These are phyloP conservation scores for Ametastegia equiseti DNA, from an alignment of 2,888 invertebrate species.

Conservation along the genomic window DNA sequence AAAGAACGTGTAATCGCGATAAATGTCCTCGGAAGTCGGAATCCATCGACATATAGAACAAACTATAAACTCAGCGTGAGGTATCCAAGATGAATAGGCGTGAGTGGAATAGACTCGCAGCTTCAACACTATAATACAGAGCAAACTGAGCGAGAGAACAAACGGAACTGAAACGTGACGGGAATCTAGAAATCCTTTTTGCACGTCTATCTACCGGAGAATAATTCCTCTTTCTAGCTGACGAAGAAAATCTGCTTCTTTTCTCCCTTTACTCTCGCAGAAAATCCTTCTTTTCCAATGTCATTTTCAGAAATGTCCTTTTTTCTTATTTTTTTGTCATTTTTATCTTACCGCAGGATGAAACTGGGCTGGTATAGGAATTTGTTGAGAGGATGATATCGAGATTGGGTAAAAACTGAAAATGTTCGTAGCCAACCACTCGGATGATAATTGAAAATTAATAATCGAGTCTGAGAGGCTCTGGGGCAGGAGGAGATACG, in stretches of 20 bases:
- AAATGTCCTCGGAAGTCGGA: neutral
- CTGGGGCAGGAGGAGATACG: neutral
- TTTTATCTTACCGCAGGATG: too few relatives aligned
- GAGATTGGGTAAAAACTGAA: neutral
- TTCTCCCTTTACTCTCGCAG: neutral
- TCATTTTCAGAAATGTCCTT: neutral
- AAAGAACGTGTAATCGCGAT: neutral
- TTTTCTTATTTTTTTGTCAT: neutral
- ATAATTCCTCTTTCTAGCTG: too few relatives aligned
- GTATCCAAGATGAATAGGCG: neutral
- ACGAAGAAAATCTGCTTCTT: neutral
- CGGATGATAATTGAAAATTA: neutral
- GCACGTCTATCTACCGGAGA: too few relatives aligned
- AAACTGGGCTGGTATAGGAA: too few relatives aligned
- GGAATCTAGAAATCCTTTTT: neutral
- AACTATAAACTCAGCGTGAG: neutral
- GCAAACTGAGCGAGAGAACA: neutral
- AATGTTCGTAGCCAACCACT: neutral
- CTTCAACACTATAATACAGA: neutral
- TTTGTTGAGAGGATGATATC: too few relatives aligned
- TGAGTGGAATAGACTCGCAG: neutral
- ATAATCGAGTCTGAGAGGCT: neutral
- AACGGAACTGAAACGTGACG: constrained; percentile 7
- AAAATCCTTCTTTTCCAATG: neutral
- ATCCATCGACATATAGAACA: neutral